Evolutionary conservation across 1,140 invertebrate genomes (phyloP), one percentile per base, ranked within the genome.

Genomic region (Pomacea maculata): DNA sequence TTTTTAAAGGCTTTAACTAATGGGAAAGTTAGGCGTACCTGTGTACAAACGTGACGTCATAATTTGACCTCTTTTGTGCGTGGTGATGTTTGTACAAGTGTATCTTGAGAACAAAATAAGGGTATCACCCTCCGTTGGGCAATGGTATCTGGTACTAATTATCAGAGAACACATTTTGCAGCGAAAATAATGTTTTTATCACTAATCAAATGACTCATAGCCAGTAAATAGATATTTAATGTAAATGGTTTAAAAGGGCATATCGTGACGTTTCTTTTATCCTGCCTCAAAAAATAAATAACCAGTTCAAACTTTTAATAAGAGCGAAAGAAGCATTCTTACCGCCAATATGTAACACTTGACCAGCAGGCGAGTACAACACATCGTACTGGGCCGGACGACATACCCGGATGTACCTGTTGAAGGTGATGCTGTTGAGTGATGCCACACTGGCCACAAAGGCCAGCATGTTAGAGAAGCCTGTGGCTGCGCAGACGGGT

Each of bases 391-490:
- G n/a, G 25, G 45, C 63, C n/a, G 75, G 75, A 7, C 61, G 75
- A 67, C 75, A 77, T 19, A 77, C 63, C 12, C 75, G 63, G 63
- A 67, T 67, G 75, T 67, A 77, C 45, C 77, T 54, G 79, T 86
- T 86, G 14, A 83, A 57, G 64, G 83, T 85, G 76, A 86, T 85
- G 19, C 80, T 63, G 3, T 75, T 82, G 17, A 86, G 78, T 2
- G 83, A 86, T 78, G 81, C 75, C 55, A 86, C 85, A 71, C 84
- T 85, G 57, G 78, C 81, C 54, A 82, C 64, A 61, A 86, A 85
- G 34, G 81, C 80, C 11, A 86, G 57, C 85, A 86, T 86, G 78
- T 83, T 84, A 29, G 83, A 63, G 78, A 84, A 86, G 9, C 85
- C 85, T 3, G 81, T 52, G 0, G 72, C 81, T 21, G 71, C 75